Conservation (phyloP, 2,797 vertebrate genomes). For the Anableps anableps region DNA sequence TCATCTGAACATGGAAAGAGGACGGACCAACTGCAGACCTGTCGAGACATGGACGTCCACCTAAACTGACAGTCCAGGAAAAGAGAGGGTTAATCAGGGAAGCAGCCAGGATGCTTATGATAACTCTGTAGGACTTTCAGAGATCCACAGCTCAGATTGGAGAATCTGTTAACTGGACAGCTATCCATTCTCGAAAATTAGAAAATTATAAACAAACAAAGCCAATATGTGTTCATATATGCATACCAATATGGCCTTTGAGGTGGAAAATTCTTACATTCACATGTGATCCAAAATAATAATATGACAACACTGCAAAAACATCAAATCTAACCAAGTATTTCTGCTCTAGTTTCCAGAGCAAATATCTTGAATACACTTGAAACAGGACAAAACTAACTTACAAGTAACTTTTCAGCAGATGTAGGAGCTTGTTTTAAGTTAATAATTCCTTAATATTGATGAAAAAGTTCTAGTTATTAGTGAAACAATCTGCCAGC, state of each 20-base stretch:
- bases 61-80: not conserved
- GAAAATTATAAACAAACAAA: not conserved
- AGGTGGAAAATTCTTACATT: not conserved
- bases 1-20: not conserved
- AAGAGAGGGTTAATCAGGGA: not conserved
- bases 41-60: not conserved
- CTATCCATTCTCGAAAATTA: not conserved
- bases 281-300: not conserved
- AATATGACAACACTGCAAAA: not conserved
- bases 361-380: no score
- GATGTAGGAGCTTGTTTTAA: no score
- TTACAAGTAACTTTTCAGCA: no score
- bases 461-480: no score
- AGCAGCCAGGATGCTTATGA: not conserved
- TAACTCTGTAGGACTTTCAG: not conserved
- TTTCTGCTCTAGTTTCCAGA: no score
- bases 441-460: no score
- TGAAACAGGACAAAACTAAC: no score
- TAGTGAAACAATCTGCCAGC: no score
- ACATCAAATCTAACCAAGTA: no score
- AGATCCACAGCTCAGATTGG: not conserved
- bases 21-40: not conserved
- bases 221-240: no score
- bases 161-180: no score
- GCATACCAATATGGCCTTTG: no score